Conservation (phyloP, 1,140 invertebrate species). For the Whitmania pigra region DNA sequence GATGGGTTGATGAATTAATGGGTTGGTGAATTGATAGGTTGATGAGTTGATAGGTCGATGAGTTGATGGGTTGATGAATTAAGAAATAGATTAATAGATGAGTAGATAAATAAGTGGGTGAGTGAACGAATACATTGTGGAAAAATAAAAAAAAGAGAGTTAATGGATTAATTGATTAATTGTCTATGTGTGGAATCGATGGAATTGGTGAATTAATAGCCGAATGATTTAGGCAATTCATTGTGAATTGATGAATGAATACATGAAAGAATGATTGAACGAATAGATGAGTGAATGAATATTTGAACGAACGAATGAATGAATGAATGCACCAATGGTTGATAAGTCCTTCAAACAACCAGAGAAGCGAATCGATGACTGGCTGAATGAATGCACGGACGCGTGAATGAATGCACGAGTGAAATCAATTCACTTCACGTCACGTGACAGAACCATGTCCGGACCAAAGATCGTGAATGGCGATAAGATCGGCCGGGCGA, state of each 20-base stretch:
- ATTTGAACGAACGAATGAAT: not conserved
- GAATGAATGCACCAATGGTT: not conserved
- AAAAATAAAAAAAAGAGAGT: too few relatives aligned
- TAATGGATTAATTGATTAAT: too few relatives aligned
- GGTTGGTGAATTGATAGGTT: too few relatives aligned
- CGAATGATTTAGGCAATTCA: not conserved
- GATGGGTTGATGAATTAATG: too few relatives aligned
- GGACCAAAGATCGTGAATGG: not conserved
- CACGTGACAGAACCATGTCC: slow-evolving; percentile 1
- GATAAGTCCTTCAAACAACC: not conserved
- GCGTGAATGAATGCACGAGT: slow-evolving; percentile 5
- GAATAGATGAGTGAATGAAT: not conserved
- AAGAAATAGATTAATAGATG: not conserved
- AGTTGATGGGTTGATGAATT: not conserved
- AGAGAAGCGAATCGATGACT: not conserved
- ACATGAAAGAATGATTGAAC: not conserved
- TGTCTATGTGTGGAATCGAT: not conserved
- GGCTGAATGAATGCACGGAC: not conserved
- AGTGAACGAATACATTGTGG: not conserved
- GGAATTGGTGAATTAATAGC: not conserved
- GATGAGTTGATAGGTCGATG: too few relatives aligned
- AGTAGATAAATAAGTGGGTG: not conserved
- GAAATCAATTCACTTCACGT: not conserved
- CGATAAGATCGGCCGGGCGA: not conserved
- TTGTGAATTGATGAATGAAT: not conserved